Evolutionary conservation across 2,888 invertebrate genomes (phyloP).

Genomic region (Cataglyphis cursor): DNA sequence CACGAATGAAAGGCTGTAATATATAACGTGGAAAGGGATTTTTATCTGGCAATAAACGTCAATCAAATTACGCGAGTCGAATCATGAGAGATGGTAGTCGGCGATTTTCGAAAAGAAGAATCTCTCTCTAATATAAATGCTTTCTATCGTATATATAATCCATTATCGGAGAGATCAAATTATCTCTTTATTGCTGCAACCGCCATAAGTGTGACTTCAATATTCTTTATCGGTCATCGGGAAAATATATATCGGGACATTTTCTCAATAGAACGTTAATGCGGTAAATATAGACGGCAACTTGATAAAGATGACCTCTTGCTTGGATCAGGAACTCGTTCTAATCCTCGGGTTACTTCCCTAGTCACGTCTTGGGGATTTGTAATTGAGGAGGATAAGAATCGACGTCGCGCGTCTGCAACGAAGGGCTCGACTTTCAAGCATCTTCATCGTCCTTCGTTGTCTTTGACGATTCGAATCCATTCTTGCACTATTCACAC

Average conservation of each 20-base stretch:
- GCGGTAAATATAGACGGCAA: conserved; percentile 62
- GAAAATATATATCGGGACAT: conserved; percentile 45
- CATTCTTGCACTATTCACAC: conserved; percentile 65
- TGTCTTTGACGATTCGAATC: conserved; percentile 61
- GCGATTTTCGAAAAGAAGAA: conserved; percentile 29
- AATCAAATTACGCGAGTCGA: conserved; percentile 42
- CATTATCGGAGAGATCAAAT: conserved; percentile 4
- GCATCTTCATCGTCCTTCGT: conserved; percentile 21
- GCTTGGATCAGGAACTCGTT: conserved; percentile 62
- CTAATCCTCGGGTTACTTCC: conserved; percentile 69
- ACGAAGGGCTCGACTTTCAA: conserved; percentile 66
- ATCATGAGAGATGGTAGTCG: conserved; percentile 49
- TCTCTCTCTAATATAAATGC: not conserved
- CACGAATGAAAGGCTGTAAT: conserved; percentile 44
- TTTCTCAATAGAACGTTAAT: conserved; percentile 59
- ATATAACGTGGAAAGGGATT: conserved; percentile 46
- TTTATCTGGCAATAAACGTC: conserved; percentile 48
- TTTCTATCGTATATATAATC: not conserved
- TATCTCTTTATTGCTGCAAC: not conserved
- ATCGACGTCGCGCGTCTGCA: conserved; percentile 69
- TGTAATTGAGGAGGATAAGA: conserved; percentile 79
- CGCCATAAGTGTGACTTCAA: conserved; percentile 59
- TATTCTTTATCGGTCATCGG: conserved; percentile 45
- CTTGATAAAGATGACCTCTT: conserved; percentile 68
- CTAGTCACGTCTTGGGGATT: conserved; percentile 77